Conservation (phyloP, 2,888 invertebrate genomes). For the Selenia dentaria region DNA sequence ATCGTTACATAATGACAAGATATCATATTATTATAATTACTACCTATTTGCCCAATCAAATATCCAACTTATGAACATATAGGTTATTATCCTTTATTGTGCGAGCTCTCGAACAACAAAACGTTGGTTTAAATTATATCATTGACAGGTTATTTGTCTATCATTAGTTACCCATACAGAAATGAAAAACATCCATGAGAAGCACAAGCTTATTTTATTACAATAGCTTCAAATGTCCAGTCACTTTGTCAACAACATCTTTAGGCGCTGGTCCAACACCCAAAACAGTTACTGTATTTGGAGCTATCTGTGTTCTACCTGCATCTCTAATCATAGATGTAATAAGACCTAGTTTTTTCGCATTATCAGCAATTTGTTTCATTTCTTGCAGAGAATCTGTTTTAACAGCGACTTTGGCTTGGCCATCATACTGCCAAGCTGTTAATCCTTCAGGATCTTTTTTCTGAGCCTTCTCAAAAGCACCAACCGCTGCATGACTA, state of each 20-base stretch:
- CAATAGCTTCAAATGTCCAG: constrained; percentile 94
- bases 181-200: neutral
- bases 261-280: constrained; percentile 96
- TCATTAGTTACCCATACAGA: too few relatives aligned
- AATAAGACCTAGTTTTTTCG: constrained; percentile 88
- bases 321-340: constrained; percentile 94
- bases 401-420: constrained; percentile 95
- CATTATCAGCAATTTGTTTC: constrained; percentile 87
- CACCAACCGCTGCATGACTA: constrained; percentile 96
- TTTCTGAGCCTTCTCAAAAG: constrained; percentile 88
- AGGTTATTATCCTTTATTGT: too few relatives aligned
- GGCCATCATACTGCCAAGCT: constrained; percentile 88
- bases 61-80: too few relatives aligned
- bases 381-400: constrained; percentile 91
- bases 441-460: constrained; percentile 85
- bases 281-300: constrained; percentile 95
- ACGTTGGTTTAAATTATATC: too few relatives aligned
- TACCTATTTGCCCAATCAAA: too few relatives aligned
- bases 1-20: too few relatives aligned
- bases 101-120: too few relatives aligned
- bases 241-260: constrained; percentile 90
- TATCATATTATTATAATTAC: too few relatives aligned
- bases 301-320: constrained; percentile 96
- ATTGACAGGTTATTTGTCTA: too few relatives aligned
- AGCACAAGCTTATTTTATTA: constrained; percentile 62